phyloP scores from a whole-genome alignment of 23 tunicate genomes.

The Ciona savignyi region DNA sequence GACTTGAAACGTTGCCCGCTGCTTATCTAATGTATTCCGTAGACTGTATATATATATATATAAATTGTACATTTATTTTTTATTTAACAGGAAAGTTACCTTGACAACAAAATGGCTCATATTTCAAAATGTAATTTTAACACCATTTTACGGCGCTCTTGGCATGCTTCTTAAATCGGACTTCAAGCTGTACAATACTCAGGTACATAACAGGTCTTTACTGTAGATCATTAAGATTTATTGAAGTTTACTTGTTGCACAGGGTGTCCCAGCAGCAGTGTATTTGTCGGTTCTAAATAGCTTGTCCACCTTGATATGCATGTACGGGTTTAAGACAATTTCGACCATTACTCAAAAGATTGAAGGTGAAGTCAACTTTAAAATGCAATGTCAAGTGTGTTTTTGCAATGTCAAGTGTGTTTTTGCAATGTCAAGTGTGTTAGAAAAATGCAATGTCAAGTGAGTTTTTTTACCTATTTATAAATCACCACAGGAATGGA shows the following conservation, averaged over 20 bases:
- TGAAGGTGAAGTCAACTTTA: background rate
- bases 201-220: background rate
- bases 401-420: no score
- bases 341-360: slow-evolving; percentile 15
- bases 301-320: slow-evolving; percentile 56
- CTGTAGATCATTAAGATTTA: background rate
- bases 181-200: slow-evolving; percentile 16
- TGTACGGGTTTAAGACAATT: slow-evolving; percentile 77
- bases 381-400: no score
- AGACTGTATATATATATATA: no score
- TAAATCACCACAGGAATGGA: slow-evolving; percentile 73
- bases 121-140: slow-evolving; percentile 61
- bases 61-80: no score
- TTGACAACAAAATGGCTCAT: slow-evolving; percentile 78
- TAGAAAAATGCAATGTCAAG: no score
- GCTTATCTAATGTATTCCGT: no score
- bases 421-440: no score
- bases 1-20: no score
- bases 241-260: background rate
- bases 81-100: slow-evolving; percentile 46
- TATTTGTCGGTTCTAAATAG: slow-evolving; percentile 35
- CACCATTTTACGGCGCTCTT: slow-evolving; percentile 78
- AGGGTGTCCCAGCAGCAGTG: slow-evolving; percentile 34
- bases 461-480: no score
- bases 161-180: slow-evolving; percentile 67